Evolutionary conservation across 2,113 vertebrate species (phyloP).

Genomic region (Micromys minutus): DNA sequence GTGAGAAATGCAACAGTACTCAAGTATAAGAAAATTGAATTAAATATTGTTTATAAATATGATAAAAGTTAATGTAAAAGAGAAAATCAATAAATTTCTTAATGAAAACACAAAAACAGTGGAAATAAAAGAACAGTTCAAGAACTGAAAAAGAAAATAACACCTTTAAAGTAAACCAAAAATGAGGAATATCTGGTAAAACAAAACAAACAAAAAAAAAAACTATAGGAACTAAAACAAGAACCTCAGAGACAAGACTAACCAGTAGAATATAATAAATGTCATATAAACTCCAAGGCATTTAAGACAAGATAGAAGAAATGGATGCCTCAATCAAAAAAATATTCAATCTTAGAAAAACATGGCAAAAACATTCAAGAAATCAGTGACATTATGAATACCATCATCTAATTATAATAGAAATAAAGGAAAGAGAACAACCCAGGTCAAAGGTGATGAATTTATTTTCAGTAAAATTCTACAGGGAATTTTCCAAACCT

Average conservation of each 20-base stretch:
- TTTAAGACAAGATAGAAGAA: background rate
- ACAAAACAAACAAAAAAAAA: too few species aligned
- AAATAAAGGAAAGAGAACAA: background rate
- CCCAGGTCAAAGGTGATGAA: background rate
- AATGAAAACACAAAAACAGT: background rate
- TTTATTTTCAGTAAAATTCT: too few species aligned
- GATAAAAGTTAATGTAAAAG: background rate
- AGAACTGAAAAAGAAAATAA: background rate
- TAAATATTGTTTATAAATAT: background rate
- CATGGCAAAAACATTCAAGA: background rate
- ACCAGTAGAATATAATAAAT: background rate
- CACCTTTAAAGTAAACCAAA: background rate
- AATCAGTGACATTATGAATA: background rate
- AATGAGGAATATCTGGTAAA: background rate
- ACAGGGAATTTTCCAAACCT: background rate
- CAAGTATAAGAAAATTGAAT: background rate
- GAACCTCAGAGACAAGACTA: background rate
- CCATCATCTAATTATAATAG: background rate
- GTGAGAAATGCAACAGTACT: background rate
- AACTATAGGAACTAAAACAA: background rate
- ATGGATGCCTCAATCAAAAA: background rate
- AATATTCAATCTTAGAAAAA: background rate
- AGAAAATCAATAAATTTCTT: background rate
- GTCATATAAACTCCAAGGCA: background rate
- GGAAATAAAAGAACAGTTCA: background rate